These are phyloP conservation scores for Cheilosia soror DNA, from an alignment of 2,888 invertebrate genomes.

Conservation along the genomic window DNA sequence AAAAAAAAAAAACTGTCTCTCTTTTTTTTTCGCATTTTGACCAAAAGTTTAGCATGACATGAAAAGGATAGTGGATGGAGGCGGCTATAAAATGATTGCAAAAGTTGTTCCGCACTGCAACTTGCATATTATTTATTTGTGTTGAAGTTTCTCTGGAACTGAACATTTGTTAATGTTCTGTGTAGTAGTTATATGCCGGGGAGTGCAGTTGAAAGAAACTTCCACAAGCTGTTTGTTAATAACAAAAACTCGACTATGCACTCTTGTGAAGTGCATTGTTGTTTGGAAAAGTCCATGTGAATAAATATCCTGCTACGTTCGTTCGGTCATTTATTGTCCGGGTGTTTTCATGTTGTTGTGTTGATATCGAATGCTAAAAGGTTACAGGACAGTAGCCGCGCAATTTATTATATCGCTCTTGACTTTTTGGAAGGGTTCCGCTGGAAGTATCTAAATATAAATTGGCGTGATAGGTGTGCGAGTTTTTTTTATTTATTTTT, in stretches of 20 bases:
- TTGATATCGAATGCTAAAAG: background rate
- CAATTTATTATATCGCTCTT: slow-evolving; percentile 22
- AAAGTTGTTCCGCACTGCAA: slow-evolving; percentile 49
- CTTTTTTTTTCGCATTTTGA: slow-evolving; percentile 7
- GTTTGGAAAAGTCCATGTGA: slow-evolving; percentile 30
- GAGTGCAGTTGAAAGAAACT: slow-evolving; percentile 53
- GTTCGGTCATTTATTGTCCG: background rate
- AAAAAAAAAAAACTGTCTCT: background rate
- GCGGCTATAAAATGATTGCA: slow-evolving; percentile 58
- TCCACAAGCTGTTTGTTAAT: slow-evolving; percentile 62
- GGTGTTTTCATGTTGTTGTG: slow-evolving; percentile 2
- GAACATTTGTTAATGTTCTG: slow-evolving; percentile 41
- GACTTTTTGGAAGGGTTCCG: background rate
- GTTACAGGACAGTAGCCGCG: slow-evolving; percentile 5
- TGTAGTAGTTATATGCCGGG: background rate
- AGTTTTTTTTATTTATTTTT: background rate
- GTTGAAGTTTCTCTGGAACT: slow-evolving; percentile 37
- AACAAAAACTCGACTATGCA: slow-evolving; percentile 40
- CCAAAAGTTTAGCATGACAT: slow-evolving; percentile 41
- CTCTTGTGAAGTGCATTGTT: slow-evolving; percentile 23
- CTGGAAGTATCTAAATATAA: background rate
- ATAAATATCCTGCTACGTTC: slow-evolving; percentile 17
- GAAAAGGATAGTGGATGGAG: background rate
- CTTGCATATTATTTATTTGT: slow-evolving; percentile 49
- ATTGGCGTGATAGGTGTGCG: background rate